phyloP scores from a whole-genome alignment of 2,888 invertebrate species.

The Octodonta nipae region DNA sequence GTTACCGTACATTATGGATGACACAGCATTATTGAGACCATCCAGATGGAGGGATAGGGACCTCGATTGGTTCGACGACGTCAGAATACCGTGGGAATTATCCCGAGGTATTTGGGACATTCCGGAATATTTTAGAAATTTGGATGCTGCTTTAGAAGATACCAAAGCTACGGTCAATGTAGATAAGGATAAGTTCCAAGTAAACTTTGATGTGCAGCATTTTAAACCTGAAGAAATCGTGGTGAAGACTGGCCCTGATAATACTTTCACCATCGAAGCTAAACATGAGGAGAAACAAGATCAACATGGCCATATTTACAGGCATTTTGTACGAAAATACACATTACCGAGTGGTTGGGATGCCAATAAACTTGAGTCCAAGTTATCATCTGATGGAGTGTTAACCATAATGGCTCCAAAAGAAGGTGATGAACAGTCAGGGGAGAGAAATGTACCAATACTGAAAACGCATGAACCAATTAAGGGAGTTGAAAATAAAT shows the following conservation, averaged over 20 bases:
- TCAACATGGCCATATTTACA: conserved; percentile 58
- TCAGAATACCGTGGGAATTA: conserved; percentile 3
- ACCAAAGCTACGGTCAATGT: conserved; percentile 19
- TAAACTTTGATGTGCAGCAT: conserved; percentile 61
- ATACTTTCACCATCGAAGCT: conserved; percentile 58
- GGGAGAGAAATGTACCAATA: conserved; percentile 9
- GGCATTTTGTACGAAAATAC: conserved; percentile 64
- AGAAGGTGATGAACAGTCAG: conserved; percentile 5
- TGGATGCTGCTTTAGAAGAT: conserved; percentile 6
- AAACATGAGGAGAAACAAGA: conserved; percentile 65
- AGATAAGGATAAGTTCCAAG: conserved; percentile 54
- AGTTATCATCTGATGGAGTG: conserved; percentile 65
- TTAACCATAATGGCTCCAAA: conserved; percentile 52
- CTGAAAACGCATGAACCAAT: too few species aligned
- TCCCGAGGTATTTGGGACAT: conserved; percentile 1
- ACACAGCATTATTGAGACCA: conserved; percentile 2
- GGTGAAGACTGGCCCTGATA: conserved; percentile 52
- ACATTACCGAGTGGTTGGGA: conserved; percentile 60
- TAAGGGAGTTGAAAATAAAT: too few species aligned
- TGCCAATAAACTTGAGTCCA: conserved; percentile 55
- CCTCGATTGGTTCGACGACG: conserved; percentile 4
- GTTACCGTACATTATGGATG: not conserved
- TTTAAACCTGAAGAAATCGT: conserved; percentile 65
- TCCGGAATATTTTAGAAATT: conserved; percentile 5
- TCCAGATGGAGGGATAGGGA: conserved; percentile 4